Base-by-base conservation (phyloP, 2,113 vertebrate genomes). In the Fregata magnificens region DNA sequence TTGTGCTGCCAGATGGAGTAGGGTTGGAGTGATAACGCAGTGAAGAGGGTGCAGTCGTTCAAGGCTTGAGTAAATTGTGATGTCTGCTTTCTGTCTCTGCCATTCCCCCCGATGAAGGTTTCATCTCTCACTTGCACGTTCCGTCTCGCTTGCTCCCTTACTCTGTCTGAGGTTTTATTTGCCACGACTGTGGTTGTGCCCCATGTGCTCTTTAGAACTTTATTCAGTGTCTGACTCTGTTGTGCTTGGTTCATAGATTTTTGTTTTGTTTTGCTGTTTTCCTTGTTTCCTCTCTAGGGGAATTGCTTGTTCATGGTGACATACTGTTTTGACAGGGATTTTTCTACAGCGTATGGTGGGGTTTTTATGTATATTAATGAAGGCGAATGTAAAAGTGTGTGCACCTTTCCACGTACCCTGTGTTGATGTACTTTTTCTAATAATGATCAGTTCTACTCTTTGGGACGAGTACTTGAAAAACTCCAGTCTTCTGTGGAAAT, bases 51-150 rank as follows among this genome's bases (percentile, higher is more conserved):
- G 71, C 58, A 83, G 63, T 53, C 3, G 2, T 62, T 71, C 25
- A 50, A 67, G 63, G 12, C 28, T 86, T 38, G 63, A 38, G n/a
- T 58, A n/a, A 91, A 25, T 22, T n/a, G 24, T 53, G 38, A 55
- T 71, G 40, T 55, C 26, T 82, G 4, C 32, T 71, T 79, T 29
- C n/a, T 29, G 70, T 62, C 49, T 34, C 49, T 70, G 24, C 31
- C 21, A 2, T 56, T 80, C 4, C 11, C 6, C 17, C 9, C 9
- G 10, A n/a, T 0, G 4, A 17, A 56, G 25, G 17, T 47, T 78
- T 74, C 3, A 3, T 58, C 21, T 73, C 31, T 52, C 14, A 14
- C 31, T 74, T 32, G 2, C 0, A 0, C 3, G 1, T 59, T 87
- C 9, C n/a, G 26, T 78, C 32, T 82, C 6, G 1, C 45, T 40